Evolutionary conservation across 2,113 vertebrate species (phyloP), one percentile per base, ranked within the genome.

Genomic region (Xyliphius kryptos): DNA sequence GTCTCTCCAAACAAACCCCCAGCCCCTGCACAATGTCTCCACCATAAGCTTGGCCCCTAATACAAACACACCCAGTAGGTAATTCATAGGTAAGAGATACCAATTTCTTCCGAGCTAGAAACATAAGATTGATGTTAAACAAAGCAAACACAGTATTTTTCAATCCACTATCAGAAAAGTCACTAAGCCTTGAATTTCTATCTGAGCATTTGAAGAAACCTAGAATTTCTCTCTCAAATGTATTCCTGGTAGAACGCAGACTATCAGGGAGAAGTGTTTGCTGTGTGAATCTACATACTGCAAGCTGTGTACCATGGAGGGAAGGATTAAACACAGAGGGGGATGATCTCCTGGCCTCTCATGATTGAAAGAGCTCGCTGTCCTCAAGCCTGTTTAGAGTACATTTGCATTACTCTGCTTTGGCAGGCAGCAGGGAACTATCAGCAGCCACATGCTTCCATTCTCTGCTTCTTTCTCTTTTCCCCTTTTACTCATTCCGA

Each of bases 331-430:
- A 83, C 83, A 76, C 80, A 72, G 81, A 76, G 74, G 82, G 82
- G 83, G 81, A 80, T 87, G 84, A 89, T 84, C 87, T 84, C 76
- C 80, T 87, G 85, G 74, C 83, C 83, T 76, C 76, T 73, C 74
- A 76, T 86, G 84, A 88, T 86, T 88, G 85, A 86, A 88, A 85
- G 81, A 84, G n/a, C 83, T 79, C n/a, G n/a, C n/a, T n/a, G n/a
- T n/a, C n/a, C n/a, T n/a, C n/a, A 77, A 80, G 65, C 80, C 81
- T 82, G 83, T 86, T 87, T 86, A 85, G 85, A 86, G 82, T 85
- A 79, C 77, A 88, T 87, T 87, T 86, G 81, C 86, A 85, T 86
- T 73, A 79, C 85, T 85, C 79, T 74, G 73, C 83, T 86, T 70
- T 53, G 65, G 2, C 3, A 74, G 70, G 73, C 80, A 79, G 76